Evolutionary conservation across 2,888 invertebrate species (phyloP).

Genomic region (Orchestes rusci): DNA sequence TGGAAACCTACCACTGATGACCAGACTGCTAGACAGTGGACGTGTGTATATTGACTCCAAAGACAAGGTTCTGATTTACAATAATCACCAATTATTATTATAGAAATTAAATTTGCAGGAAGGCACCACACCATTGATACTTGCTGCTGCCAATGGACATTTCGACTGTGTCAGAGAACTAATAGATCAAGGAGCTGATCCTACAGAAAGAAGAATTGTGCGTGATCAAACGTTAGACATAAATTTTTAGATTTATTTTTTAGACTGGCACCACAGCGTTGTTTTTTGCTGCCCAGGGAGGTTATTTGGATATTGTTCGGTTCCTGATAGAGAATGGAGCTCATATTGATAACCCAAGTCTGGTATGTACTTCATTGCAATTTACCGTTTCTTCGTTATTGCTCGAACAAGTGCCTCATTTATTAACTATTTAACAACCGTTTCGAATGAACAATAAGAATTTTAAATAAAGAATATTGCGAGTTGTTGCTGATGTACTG

Average conservation of each 20-base stretch:
- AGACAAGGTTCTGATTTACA: slow-evolving; percentile 71
- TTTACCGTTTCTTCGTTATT: background rate
- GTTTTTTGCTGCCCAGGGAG: slow-evolving; percentile 92
- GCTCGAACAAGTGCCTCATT: too few relatives aligned
- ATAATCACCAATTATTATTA: too few relatives aligned
- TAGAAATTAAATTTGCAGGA: slow-evolving; percentile 64
- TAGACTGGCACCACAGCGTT: slow-evolving; percentile 89
- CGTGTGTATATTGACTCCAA: slow-evolving; percentile 92
- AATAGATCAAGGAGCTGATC: slow-evolving; percentile 86
- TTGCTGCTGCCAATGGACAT: slow-evolving; percentile 88
- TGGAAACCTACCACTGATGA: slow-evolving; percentile 72
- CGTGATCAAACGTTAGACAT: background rate
- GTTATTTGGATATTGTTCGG: slow-evolving; percentile 75
- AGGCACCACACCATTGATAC: slow-evolving; percentile 87
- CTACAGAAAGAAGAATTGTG: slow-evolving; percentile 60
- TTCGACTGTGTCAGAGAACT: slow-evolving; percentile 79
- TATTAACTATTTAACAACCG: too few relatives aligned
- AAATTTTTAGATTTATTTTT: slow-evolving; percentile 29
- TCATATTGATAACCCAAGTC: slow-evolving; percentile 68
- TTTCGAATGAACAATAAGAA: too few relatives aligned
- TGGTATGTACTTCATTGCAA: too few relatives aligned
- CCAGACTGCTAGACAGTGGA: slow-evolving; percentile 79
- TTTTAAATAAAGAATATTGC: too few relatives aligned
- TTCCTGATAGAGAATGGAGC: slow-evolving; percentile 74
- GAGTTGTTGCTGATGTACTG: too few relatives aligned